These are phyloP conservation scores for Caiman crocodilus DNA, from an alignment of 2,797 vertebrate species.

Conservation along the genomic window DNA sequence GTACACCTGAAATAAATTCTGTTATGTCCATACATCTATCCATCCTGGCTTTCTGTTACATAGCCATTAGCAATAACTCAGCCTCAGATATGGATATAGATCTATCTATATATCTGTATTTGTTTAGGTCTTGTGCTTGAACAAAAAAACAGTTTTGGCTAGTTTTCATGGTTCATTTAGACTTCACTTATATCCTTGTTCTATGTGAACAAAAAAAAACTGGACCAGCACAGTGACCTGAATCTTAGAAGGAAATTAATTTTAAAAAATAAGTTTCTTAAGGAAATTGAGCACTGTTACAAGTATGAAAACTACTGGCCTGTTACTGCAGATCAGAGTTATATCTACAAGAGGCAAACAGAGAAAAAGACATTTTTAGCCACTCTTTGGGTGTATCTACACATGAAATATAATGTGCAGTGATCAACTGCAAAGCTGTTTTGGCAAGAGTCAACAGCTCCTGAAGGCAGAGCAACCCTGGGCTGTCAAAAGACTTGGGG, in stretches of 20 bases:
- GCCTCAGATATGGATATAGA: background rate
- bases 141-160: fast-evolving
- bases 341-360: background rate
- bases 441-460: no score
- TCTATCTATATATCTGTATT: background rate
- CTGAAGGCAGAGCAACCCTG: no score
- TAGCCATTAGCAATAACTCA: background rate
- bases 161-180: background rate
- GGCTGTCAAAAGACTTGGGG: no score
- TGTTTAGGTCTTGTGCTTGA: no score
- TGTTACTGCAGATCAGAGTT: background rate
- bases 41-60: background rate
- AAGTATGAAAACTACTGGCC: background rate
- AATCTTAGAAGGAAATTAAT: background rate
- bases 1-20: background rate
- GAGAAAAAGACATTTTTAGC: background rate
- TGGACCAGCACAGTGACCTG: background rate
- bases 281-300: background rate
- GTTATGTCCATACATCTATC: background rate
- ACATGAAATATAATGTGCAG: no score
- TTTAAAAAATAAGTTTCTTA: background rate
- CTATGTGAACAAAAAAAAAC: background rate
- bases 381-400: background rate
- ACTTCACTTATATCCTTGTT: background rate
- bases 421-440: no score